These are phyloP conservation scores for Noctua janthina DNA, from an alignment of 2,888 invertebrate genomes.

Conservation along the genomic window DNA sequence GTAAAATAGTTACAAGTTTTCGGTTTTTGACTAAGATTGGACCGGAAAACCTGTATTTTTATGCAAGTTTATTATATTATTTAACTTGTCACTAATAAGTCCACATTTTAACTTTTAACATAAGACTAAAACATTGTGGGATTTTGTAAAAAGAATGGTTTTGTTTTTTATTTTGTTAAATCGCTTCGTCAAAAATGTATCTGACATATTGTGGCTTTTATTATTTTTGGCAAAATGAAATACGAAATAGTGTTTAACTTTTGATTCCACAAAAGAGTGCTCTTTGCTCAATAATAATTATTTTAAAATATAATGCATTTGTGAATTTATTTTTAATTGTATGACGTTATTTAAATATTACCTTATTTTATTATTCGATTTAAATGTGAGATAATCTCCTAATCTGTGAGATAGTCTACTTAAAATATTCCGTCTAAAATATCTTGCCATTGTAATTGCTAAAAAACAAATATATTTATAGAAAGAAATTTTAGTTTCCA, in stretches of 20 bases:
- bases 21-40: not conserved
- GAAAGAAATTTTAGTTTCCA: not conserved
- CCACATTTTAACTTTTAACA: not conserved
- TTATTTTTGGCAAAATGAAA: constrained; percentile 6
- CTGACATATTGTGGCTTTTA: not conserved
- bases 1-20: not conserved
- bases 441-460: constrained; percentile 7
- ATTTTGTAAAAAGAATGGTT: not conserved
- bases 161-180: constrained; percentile 9
- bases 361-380: constrained; percentile 30
- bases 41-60: not conserved
- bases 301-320: constrained; percentile 32
- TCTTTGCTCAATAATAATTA: constrained; percentile 20
- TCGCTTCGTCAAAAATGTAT: too few species aligned
- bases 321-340: constrained; percentile 15
- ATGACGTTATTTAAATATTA: constrained; percentile 23
- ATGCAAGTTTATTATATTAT: not conserved
- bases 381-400: not conserved
- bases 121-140: not conserved
- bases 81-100: not conserved
- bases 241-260: not conserved
- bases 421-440: constrained; percentile 10
- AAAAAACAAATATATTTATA: not conserved
- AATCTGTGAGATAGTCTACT: not conserved
- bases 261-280: not conserved